phyloP scores from a whole-genome alignment of 2,888 invertebrate species.

The Andricus quercusramuli region DNA sequence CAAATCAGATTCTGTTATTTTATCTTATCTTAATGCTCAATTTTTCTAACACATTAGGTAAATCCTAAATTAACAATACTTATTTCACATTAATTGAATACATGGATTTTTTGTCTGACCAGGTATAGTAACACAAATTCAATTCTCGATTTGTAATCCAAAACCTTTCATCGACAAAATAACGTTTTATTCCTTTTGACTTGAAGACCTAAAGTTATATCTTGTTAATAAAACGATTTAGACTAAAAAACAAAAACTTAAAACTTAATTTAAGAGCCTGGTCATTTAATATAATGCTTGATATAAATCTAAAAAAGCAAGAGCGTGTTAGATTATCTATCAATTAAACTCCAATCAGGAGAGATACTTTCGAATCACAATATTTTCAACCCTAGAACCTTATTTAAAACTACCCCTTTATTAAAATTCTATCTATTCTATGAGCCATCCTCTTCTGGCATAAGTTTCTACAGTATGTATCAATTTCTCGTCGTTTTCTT shows the following conservation, averaged over 20 bases:
- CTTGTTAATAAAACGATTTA: background rate
- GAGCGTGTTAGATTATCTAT: no score
- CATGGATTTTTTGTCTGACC: background rate
- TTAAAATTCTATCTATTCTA: slow-evolving; percentile 36
- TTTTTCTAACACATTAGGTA: background rate
- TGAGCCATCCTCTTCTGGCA: slow-evolving; percentile 69
- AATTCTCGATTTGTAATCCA: background rate
- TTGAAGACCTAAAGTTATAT: background rate
- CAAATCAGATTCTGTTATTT: background rate
- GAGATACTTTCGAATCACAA: slow-evolving; percentile 2
- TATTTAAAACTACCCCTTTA: background rate
- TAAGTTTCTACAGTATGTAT: slow-evolving; percentile 67
- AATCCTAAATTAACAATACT: background rate
- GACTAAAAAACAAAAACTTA: background rate
- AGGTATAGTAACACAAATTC: background rate
- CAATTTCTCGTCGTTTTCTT: slow-evolving; percentile 67
- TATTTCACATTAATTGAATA: background rate
- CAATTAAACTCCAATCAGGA: background rate
- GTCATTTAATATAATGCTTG: background rate
- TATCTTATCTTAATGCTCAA: background rate
- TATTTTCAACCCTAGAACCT: slow-evolving; percentile 5
- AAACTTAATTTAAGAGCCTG: background rate
- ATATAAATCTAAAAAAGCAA: background rate
- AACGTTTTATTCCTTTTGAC: background rate
- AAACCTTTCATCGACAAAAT: background rate